A percentile compares a stretch with the other conserved stretches of the same genome.
Evolutionary conservation across 2,797 vertebrate species (phyloP).

Genomic region (Podargus strigoides): DNA sequence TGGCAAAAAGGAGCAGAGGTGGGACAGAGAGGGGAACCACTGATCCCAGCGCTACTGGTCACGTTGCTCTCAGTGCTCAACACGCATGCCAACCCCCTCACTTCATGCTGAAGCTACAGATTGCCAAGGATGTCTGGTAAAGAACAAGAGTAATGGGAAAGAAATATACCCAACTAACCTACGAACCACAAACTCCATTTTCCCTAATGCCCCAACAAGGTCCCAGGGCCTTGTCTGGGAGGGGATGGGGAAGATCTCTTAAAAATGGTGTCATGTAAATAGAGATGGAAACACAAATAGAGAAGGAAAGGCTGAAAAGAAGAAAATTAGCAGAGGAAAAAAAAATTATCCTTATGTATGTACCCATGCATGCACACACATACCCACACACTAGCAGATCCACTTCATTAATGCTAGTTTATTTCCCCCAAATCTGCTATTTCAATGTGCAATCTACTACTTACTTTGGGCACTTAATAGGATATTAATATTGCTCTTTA

Average conservation of each 20-base stretch:
- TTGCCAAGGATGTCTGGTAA: background rate
- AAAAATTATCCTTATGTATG: background rate
- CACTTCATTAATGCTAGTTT: background rate
- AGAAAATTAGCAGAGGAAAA: background rate
- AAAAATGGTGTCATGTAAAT: background rate
- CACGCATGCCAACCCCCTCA: accelerated
- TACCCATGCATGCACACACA: accelerated
- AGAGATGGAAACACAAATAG: background rate
- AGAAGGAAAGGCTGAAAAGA: background rate
- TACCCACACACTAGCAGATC: background rate
- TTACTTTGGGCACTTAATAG: background rate
- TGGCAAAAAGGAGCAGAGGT: accelerated
- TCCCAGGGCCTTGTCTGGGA: background rate
- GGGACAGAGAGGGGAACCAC: background rate
- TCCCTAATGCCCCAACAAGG: background rate
- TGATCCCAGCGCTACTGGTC: background rate
- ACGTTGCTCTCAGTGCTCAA: background rate
- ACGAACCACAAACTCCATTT: accelerated
- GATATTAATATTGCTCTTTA: background rate
- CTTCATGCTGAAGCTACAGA: background rate
- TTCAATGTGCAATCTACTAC: background rate
- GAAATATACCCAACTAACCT: background rate
- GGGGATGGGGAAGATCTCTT: background rate
- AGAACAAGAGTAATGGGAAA: background rate
- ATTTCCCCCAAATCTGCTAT: background rate